Base-by-base conservation (phyloP, 2,888 invertebrate genomes). In the Tetramorium bicarinatum region DNA sequence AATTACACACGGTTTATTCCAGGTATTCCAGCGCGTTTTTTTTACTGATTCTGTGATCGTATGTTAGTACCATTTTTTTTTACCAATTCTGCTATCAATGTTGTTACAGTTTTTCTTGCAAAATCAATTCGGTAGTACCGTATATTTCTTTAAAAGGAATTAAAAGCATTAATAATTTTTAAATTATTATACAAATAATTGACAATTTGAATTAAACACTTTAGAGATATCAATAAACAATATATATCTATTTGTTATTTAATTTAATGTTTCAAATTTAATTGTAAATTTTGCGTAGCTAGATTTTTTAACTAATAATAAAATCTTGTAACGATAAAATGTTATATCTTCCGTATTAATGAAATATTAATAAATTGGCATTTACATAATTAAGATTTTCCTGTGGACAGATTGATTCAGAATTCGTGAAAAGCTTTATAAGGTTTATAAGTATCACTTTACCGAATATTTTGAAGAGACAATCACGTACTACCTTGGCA, bases 381-480 rank as follows among this genome's bases (percentile, higher is more conserved):
- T 25, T 59, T 13, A 13, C 18, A 7, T 15, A 47, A 75, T 75
- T 21, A 21, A 62, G 41, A 47, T 34, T 44, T 21, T 4, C 9
- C n/a, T 49, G 8, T 3, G 29, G 4, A 49, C 52, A 52, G 13
- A 52, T 52, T 25, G 18, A 8, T 13, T 38, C 13, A 8, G 6
- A 41, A 21, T 75, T 62, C 2, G 49, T 11, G 49, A 21, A 21
- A 15, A 49, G 34, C 38, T 25, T 21, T 15, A 13, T 64, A 21
- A 64, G 29, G 29, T 34, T 4, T 38, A 29, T 7, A 25, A n/a
- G 11, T 76, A 41, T 64, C 41, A 4, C n/a, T 25, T 1, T 41
- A 54, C 7, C 8, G 25, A 66, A 77, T 38, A 54, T 77, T 52
- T 67, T 29, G n/a, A n/a, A 67, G 25, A 77, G 67, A 67, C 77